Conservation (phyloP, 2,113 vertebrate species). For the Erpornis zantholeuca region DNA sequence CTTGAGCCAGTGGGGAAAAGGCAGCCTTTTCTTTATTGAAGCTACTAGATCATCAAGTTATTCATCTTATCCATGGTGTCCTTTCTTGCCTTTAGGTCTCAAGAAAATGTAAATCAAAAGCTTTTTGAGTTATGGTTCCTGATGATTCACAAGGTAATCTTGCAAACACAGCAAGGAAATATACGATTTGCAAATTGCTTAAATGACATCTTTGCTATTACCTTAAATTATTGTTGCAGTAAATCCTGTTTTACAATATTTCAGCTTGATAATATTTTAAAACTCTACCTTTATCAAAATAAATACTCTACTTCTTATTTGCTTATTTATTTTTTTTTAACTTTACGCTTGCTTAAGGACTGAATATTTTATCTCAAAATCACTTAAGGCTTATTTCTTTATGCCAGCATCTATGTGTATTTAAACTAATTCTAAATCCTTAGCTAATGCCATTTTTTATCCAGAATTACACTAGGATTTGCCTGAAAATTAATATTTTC, state of each 20-base stretch:
- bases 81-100: constrained; percentile 68
- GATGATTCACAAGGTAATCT: constrained; percentile 78
- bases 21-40: constrained; percentile 50
- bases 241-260: constrained; percentile 72
- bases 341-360: not conserved
- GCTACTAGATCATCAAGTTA: constrained; percentile 57
- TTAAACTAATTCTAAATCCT: not conserved
- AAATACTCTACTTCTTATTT: constrained; percentile 65
- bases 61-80: constrained; percentile 64
- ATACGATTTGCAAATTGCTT: constrained; percentile 75
- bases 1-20: constrained; percentile 25
- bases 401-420: not conserved
- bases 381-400: not conserved
- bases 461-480: constrained; percentile 33
- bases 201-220: constrained; percentile 77
- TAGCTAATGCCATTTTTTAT: not conserved
- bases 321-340: constrained; percentile 33
- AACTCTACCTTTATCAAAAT: constrained; percentile 69
- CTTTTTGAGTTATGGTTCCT: constrained; percentile 66
- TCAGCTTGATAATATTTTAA: constrained; percentile 73
- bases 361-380: constrained; percentile 24
- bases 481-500: constrained; percentile 12
- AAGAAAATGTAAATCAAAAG: constrained; percentile 75
- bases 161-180: constrained; percentile 75
- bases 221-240: constrained; percentile 74